Evolutionary conservation across 2,888 invertebrate genomes (phyloP).

Genomic region (Agrenia bidenticulata): DNA sequence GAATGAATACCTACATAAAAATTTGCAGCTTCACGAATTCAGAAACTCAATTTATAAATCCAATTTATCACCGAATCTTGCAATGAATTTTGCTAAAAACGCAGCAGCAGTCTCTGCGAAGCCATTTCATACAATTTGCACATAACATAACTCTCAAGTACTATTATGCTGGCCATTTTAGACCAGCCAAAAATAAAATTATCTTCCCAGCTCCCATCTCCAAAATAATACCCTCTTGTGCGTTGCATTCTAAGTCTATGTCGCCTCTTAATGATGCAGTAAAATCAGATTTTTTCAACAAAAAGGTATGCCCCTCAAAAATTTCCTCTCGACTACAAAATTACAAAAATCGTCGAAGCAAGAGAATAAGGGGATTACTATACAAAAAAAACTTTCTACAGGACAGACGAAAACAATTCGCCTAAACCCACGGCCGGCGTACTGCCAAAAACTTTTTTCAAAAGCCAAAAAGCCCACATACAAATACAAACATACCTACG

Average conservation of each 20-base stretch:
- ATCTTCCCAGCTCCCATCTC: not conserved
- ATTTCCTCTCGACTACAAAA: not conserved
- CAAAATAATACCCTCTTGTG: not conserved
- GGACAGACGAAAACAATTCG: not conserved
- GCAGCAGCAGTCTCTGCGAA: no score
- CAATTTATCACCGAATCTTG: no score
- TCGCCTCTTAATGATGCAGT: no score
- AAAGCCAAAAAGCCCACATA: not conserved
- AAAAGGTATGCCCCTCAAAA: not conserved
- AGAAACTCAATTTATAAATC: no score
- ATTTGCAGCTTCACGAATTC: no score
- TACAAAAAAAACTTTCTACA: not conserved
- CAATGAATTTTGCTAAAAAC: no score
- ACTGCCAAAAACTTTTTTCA: not conserved
- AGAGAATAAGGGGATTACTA: not conserved
- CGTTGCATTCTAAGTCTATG: no score
- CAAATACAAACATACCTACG: not conserved
- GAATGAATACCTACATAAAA: no score
- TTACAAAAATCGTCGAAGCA: slow-evolving; percentile 5
- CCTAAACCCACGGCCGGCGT: not conserved
- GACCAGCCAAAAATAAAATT: slow-evolving; percentile 9
- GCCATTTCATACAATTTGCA: no score
- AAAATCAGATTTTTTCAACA: not conserved
- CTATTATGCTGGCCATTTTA: not conserved
- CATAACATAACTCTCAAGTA: no score